A percentile compares a stretch with the other conserved stretches of the same genome.
phyloP scores from a whole-genome alignment of 2,888 invertebrate genomes.

The Aquatica leii region DNA sequence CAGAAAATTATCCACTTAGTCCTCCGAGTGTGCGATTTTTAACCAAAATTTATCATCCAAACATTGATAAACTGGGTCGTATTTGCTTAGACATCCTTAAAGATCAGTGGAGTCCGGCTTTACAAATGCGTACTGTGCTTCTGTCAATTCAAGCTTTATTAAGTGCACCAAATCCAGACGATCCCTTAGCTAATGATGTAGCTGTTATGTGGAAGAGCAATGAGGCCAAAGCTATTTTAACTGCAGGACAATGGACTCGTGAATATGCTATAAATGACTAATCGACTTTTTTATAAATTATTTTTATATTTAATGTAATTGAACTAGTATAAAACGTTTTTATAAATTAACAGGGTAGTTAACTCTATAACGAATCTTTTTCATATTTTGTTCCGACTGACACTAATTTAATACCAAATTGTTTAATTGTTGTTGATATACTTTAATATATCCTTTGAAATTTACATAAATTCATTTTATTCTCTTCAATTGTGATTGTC shows the following conservation, averaged over 20 bases:
- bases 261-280: constrained; percentile 71
- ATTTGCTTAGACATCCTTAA: constrained; percentile 99
- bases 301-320: background rate
- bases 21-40: constrained; percentile 99
- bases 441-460: no score
- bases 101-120: constrained; percentile 98
- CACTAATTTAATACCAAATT: no score
- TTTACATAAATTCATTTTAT: no score
- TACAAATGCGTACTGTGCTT: constrained; percentile 98
- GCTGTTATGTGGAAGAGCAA: constrained; percentile 99
- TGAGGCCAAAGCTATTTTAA: constrained; percentile 94
- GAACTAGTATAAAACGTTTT: background rate
- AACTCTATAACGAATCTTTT: no score
- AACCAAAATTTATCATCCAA: constrained; percentile 99
- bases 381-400: no score
- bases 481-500: no score
- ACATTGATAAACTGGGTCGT: constrained; percentile 98
- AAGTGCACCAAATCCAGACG: constrained; percentile 99
- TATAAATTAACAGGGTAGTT: constrained; percentile 8
- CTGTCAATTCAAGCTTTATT: constrained; percentile 97
- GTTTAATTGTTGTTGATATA: no score
- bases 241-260: constrained; percentile 94
- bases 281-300: background rate
- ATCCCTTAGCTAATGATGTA: constrained; percentile 97
- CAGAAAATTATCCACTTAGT: constrained; percentile 99